Evolutionary conservation across 2,888 invertebrate genomes (phyloP).

Genomic region (Allolobophora icterica): DNA sequence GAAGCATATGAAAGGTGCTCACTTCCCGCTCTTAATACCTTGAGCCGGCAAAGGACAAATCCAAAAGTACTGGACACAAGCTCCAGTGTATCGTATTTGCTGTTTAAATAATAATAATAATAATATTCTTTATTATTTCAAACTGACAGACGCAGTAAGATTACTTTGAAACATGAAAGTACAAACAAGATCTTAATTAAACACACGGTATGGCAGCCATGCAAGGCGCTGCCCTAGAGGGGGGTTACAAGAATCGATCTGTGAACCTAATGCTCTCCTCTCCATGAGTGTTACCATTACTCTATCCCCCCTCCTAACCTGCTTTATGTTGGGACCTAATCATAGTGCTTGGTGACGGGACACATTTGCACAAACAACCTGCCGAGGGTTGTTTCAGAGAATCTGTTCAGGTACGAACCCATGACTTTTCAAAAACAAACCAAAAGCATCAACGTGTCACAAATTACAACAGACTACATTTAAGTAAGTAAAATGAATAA

Average conservation of each 20-base stretch:
- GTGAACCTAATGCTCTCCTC: too few species aligned
- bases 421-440: background rate
- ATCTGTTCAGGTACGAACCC: background rate
- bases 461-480: background rate
- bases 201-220: too few species aligned
- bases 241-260: too few species aligned
- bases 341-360: background rate
- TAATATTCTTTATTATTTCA: too few species aligned
- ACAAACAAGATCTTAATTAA: too few species aligned
- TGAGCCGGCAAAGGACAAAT: background rate
- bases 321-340: background rate
- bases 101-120: too few species aligned
- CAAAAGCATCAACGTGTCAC: background rate
- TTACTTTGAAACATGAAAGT: too few species aligned
- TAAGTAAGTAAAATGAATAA: background rate
- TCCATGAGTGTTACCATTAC: too few species aligned
- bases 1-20: background rate
- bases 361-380: too few species aligned
- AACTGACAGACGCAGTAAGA: too few species aligned
- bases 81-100: background rate
- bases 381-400: background rate
- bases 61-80: background rate
- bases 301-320: too few species aligned
- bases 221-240: too few species aligned
- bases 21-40: background rate